Base-by-base conservation (phyloP, 2,113 vertebrate species). In the Corythoichthys haematopterus region DNA sequence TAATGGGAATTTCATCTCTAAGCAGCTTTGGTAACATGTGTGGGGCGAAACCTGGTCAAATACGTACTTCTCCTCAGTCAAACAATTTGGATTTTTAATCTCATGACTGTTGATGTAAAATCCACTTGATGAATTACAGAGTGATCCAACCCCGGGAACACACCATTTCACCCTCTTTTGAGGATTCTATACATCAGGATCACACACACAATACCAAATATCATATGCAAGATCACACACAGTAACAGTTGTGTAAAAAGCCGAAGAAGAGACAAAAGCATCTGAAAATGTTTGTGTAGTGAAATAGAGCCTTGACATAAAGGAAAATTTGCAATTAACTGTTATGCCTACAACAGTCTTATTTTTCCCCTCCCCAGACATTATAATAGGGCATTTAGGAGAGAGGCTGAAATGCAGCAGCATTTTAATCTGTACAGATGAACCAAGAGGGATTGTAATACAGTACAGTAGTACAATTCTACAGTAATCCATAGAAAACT, bases 71-170 rank as follows among this genome's bases (percentile, higher is more conserved):
- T 69, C 79, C 80, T 83, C 80, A 77, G 68, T 83, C 77, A 79
- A 80, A 65, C 83, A 74, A 82, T 84, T 80, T 83, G 72, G 63
- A 82, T 84, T 81, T 43, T 84, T 78, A 88, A 84, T 87, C 80
- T 81, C 79, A 83, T 71, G 80, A 75, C 48, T 77, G 73, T 87
- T 84, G 83, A 81, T 74, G 76, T 68, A 65, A 70, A 82, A 79
- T 83, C 70, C 72, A 73, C 61, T 76, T 78, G 50, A 66, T 65
- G 13, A 81, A 70, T 72, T 72, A 58, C 53, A 67, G 69, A 81
- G 63, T 1, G 0, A 83, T 56, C 55, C 77, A 77, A 57, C 46
- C 56, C 65, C 40, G 1, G 48, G 60, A 79, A 74, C 40, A 12
- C 43, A 61, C 36, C 36, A 70, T 70, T 58, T 35, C 35, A 9